phyloP scores from a whole-genome alignment of 1,140 invertebrate genomes.

The Cryptotermes secundus region DNA sequence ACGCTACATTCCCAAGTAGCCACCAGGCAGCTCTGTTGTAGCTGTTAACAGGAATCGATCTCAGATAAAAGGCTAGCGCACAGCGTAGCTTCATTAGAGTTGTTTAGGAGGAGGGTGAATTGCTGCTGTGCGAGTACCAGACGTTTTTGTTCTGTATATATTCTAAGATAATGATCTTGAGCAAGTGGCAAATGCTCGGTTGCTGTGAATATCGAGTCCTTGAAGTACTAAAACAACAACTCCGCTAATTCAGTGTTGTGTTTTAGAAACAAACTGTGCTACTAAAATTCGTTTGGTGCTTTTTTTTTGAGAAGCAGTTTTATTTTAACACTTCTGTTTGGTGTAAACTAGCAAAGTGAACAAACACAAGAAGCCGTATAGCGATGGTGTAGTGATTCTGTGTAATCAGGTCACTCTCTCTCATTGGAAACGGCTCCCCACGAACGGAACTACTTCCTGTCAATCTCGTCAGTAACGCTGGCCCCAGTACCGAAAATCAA shows the following conservation, averaged over 20 bases:
- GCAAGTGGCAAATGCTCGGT: constrained; percentile 26
- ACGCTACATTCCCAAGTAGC: neutral
- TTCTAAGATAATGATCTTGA: constrained; percentile 27
- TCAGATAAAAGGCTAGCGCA: neutral
- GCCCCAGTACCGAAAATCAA: constrained; percentile 7
- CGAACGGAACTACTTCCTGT: neutral
- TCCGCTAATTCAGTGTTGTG: neutral
- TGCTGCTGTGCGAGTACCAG: neutral
- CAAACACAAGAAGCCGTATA: too few species aligned
- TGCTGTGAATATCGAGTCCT: constrained; percentile 30
- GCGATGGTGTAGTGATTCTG: neutral
- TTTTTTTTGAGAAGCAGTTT: too few species aligned
- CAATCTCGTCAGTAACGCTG: neutral
- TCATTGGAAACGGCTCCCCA: neutral
- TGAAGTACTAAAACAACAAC: neutral
- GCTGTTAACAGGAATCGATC: neutral
- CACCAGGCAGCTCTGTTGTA: neutral
- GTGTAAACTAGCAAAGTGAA: too few species aligned
- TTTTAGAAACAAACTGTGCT: too few species aligned
- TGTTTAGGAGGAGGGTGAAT: neutral
- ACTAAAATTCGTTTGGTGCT: too few species aligned
- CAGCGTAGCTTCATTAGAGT: neutral
- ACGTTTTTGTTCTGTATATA: neutral
- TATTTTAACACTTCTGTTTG: too few species aligned
- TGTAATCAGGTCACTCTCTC: neutral